A percentile compares a stretch with the other conserved stretches of the same genome.
Evolutionary conservation across 2,888 invertebrate species (phyloP).

Genomic region (Aromia moschata): DNA sequence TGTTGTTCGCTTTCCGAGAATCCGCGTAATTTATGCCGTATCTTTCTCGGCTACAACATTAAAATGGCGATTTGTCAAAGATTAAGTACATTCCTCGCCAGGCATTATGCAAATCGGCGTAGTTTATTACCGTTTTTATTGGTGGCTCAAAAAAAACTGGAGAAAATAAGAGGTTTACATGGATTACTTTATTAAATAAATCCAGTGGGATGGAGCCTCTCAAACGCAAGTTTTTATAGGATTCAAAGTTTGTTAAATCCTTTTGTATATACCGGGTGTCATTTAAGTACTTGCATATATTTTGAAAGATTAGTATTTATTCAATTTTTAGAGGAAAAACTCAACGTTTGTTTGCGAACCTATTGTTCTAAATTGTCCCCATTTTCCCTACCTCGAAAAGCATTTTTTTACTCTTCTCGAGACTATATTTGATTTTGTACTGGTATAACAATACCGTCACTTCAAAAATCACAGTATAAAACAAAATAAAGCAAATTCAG

Average conservation of each 20-base stretch:
- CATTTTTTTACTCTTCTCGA: too few species aligned
- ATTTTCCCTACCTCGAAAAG: too few species aligned
- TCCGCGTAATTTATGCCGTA: conserved; percentile 17
- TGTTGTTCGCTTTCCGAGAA: conserved; percentile 22
- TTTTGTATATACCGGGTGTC: too few species aligned
- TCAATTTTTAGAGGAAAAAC: too few species aligned
- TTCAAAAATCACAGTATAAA: too few species aligned
- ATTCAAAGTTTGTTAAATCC: not conserved
- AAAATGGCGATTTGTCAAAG: conserved; percentile 20
- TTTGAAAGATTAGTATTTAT: too few species aligned
- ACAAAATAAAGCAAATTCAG: too few species aligned
- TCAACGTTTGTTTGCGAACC: too few species aligned
- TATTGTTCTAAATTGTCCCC: too few species aligned
- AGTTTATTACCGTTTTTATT: not conserved
- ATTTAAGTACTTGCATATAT: too few species aligned
- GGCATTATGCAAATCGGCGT: conserved; percentile 14
- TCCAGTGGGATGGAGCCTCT: not conserved
- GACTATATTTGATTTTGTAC: too few species aligned
- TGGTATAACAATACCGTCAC: too few species aligned
- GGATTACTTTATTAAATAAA: not conserved
- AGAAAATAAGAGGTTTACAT: not conserved
- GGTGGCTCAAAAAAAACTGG: not conserved
- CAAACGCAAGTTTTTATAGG: not conserved
- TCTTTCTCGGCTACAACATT: conserved; percentile 11
- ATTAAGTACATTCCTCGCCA: conserved; percentile 9